Percentiles rank a stretch among this genome's conserved stretches.
These are phyloP conservation scores for Amyelois transitella DNA, from an alignment of 1,140 invertebrate species.

Conservation along the genomic window DNA sequence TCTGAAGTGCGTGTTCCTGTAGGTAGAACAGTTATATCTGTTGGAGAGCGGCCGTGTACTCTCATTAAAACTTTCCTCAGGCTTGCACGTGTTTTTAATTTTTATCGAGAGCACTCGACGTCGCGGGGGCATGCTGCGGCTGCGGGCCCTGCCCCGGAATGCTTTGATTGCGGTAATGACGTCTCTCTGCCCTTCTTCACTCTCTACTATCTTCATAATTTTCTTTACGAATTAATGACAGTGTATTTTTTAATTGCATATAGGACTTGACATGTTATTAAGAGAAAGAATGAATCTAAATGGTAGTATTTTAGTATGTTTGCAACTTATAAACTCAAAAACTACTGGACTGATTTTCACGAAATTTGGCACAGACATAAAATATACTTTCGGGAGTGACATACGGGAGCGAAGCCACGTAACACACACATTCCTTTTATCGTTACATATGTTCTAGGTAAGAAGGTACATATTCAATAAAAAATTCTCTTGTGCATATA, in stretches of 20 bases:
- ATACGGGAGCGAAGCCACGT: too few relatives aligned
- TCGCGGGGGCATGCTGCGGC: slow-evolving; percentile 49
- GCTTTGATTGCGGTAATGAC: slow-evolving; percentile 74
- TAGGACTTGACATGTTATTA: neutral
- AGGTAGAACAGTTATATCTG: slow-evolving; percentile 29
- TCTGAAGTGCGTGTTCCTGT: slow-evolving; percentile 6
- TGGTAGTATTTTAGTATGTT: too few relatives aligned
- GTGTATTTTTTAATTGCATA: slow-evolving; percentile 45
- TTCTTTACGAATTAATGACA: slow-evolving; percentile 59
- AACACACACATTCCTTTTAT: too few relatives aligned
- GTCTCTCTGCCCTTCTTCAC: slow-evolving; percentile 49
- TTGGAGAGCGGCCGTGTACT: slow-evolving; percentile 55
- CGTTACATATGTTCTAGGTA: too few relatives aligned
- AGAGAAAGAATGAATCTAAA: too few relatives aligned
- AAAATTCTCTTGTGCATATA: too few relatives aligned
- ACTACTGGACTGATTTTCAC: too few relatives aligned
- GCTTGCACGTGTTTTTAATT: slow-evolving; percentile 74
- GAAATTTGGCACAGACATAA: too few relatives aligned
- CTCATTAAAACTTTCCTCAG: slow-evolving; percentile 74
- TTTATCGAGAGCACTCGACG: slow-evolving; percentile 73
- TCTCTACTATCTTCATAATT: slow-evolving; percentile 62
- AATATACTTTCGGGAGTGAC: too few relatives aligned
- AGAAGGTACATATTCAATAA: too few relatives aligned
- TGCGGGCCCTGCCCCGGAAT: slow-evolving; percentile 24
- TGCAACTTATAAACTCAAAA: too few relatives aligned